Conservation (phyloP, 2,888 invertebrate species). For the Melinaea marsaeus region DNA sequence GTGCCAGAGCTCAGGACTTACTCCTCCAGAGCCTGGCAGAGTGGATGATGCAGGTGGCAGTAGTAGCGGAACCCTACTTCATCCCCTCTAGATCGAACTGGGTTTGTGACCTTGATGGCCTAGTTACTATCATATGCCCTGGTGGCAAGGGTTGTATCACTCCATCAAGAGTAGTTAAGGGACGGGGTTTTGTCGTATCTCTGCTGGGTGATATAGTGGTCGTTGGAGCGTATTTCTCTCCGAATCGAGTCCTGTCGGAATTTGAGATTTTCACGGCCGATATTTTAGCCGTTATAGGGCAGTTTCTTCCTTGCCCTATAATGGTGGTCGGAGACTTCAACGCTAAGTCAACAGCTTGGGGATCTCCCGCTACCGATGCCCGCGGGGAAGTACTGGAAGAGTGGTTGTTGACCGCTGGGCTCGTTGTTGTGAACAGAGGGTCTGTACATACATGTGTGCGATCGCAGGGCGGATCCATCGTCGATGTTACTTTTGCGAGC, state of each 20-base stretch:
- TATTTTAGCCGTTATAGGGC: background rate
- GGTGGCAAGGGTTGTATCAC: too few relatives aligned
- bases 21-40: too few relatives aligned
- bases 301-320: conserved; percentile 4
- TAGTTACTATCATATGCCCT: too few relatives aligned
- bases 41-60: too few relatives aligned
- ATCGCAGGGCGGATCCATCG: conserved; percentile 30
- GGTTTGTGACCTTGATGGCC: too few relatives aligned
- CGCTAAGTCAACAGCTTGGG: conserved; percentile 30
- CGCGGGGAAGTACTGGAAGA: conserved; percentile 23
- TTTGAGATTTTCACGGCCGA: conserved; percentile 26
- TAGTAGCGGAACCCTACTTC: too few relatives aligned
- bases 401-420: conserved; percentile 22
- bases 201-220: conserved; percentile 10
- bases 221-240: conserved; percentile 32
- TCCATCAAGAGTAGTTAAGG: background rate
- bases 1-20: too few relatives aligned
- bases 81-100: too few relatives aligned
- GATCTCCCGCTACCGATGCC: conserved; percentile 19
- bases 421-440: conserved; percentile 24
- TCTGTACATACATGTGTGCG: conserved; percentile 31
- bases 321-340: conserved; percentile 26
- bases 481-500: conserved; percentile 27
- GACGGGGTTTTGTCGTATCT: conserved; percentile 24
- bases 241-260: conserved; percentile 27